Conservation (phyloP, 2,888 invertebrate genomes). For the Drosophila setosimentum region DNA sequence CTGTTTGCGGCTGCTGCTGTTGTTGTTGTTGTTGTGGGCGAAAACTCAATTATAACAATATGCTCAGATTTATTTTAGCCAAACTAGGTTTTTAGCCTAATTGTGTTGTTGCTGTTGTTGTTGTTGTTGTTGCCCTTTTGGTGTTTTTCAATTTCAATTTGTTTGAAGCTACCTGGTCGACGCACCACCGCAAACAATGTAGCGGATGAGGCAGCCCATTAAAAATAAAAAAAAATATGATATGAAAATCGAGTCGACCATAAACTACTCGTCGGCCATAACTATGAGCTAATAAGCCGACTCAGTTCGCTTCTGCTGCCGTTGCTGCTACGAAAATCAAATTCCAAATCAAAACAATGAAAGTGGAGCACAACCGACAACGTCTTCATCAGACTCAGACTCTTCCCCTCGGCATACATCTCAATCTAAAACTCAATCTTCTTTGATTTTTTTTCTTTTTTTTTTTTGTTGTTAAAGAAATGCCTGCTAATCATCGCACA, state of each 20-base stretch:
- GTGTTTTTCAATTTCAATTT: conserved; percentile 38
- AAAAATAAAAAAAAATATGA: conserved; percentile 31
- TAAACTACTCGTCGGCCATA: conserved; percentile 70
- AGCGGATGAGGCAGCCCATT: conserved; percentile 52
- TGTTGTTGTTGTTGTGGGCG: conserved; percentile 43
- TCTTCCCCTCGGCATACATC: background rate
- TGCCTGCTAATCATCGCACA: conserved; percentile 81
- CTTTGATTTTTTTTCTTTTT: background rate
- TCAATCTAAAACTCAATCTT: background rate
- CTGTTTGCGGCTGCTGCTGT: background rate
- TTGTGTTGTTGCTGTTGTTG: conserved; percentile 43
- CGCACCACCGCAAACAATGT: conserved; percentile 30
- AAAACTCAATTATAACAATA: conserved; percentile 86
- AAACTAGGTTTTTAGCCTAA: conserved; percentile 21
- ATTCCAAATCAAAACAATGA: conserved; percentile 58
- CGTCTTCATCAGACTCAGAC: conserved; percentile 21
- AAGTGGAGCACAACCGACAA: conserved; percentile 69
- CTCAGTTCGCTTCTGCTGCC: background rate
- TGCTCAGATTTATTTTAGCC: conserved; percentile 84
- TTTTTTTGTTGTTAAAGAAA: conserved; percentile 48
- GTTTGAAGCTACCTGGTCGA: conserved; percentile 43
- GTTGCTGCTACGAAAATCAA: conserved; percentile 33
- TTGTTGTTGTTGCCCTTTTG: conserved; percentile 19
- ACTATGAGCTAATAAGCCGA: conserved; percentile 73
- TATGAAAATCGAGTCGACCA: conserved; percentile 17